Conservation (phyloP, 2,888 invertebrate species). For the Smittia aterrima region DNA sequence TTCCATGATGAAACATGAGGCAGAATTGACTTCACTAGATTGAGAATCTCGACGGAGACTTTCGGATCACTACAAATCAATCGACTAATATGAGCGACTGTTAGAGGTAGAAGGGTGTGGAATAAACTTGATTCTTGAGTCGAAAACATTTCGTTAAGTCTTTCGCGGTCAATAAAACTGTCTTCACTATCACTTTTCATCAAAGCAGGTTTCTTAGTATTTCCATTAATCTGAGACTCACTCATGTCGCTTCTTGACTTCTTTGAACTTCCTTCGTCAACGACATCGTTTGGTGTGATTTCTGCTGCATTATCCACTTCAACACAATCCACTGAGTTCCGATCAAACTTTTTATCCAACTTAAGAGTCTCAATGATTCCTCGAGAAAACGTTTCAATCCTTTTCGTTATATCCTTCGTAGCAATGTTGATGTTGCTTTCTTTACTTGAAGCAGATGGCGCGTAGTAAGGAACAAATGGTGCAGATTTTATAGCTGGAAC, state of each 20-base stretch:
- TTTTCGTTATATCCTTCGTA: conserved; percentile 53
- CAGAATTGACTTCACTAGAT: conserved; percentile 80
- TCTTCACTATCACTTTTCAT: conserved; percentile 30
- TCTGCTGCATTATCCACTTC: conserved; percentile 54
- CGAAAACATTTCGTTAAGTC: conserved; percentile 50
- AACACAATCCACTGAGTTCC: conserved; percentile 53
- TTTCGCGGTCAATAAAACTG: conserved; percentile 30
- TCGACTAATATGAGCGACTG: conserved; percentile 81
- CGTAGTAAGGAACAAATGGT: conserved; percentile 38
- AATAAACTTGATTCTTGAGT: conserved; percentile 55
- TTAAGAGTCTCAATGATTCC: conserved; percentile 54
- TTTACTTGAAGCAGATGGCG: conserved; percentile 47
- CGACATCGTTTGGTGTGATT: conserved; percentile 49
- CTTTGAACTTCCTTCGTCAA: conserved; percentile 48
- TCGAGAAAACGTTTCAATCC: conserved; percentile 54
- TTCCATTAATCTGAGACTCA: conserved; percentile 33
- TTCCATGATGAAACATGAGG: conserved; percentile 87
- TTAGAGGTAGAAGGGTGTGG: conserved; percentile 79
- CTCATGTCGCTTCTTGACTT: conserved; percentile 4
- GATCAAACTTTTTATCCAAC: conserved; percentile 54
- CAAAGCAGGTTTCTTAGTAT: conserved; percentile 14
- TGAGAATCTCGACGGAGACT: conserved; percentile 81
- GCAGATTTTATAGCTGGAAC: background rate
- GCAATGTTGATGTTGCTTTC: conserved; percentile 47
- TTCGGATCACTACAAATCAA: conserved; percentile 74